A percentile compares a stretch with the other conserved stretches of the same genome.
Conservation (phyloP, 2,888 invertebrate species). For the Cordilura impudica region DNA sequence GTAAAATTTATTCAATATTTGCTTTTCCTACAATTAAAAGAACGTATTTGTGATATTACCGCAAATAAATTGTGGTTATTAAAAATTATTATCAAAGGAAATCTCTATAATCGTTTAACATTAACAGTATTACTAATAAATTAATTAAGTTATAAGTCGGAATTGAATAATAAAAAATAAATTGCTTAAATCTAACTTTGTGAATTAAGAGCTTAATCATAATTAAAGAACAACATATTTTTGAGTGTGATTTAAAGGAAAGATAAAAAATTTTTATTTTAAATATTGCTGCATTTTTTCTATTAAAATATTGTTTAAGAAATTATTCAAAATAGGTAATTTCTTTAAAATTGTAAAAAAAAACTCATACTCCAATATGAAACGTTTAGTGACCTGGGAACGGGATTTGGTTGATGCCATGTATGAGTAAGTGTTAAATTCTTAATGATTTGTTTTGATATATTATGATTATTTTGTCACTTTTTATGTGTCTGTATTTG, state of each 20-base stretch:
- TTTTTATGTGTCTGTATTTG: not conserved
- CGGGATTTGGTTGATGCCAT: slow-evolving; percentile 75
- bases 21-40: slow-evolving; percentile 73
- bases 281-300: not conserved
- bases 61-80: no score
- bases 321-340: slow-evolving; percentile 27
- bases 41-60: slow-evolving; percentile 68
- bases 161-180: not conserved
- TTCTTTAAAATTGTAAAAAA: not conserved
- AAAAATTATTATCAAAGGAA: no score
- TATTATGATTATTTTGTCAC: not conserved
- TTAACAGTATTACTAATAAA: slow-evolving; percentile 41
- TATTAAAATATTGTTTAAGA: not conserved
- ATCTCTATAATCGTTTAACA: no score
- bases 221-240: no score
- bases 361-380: slow-evolving; percentile 66
- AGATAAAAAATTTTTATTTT: slow-evolving; percentile 24
- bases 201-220: no score
- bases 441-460: not conserved
- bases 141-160: not conserved
- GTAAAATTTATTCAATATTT: slow-evolving; percentile 72
- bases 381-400: slow-evolving; percentile 75
- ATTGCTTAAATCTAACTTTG: no score
- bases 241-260: slow-evolving; percentile 28
- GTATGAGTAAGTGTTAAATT: slow-evolving; percentile 72